Evolutionary conservation across 2,888 invertebrate species (phyloP).

Genomic region (Yponomeuta evonymella): DNA sequence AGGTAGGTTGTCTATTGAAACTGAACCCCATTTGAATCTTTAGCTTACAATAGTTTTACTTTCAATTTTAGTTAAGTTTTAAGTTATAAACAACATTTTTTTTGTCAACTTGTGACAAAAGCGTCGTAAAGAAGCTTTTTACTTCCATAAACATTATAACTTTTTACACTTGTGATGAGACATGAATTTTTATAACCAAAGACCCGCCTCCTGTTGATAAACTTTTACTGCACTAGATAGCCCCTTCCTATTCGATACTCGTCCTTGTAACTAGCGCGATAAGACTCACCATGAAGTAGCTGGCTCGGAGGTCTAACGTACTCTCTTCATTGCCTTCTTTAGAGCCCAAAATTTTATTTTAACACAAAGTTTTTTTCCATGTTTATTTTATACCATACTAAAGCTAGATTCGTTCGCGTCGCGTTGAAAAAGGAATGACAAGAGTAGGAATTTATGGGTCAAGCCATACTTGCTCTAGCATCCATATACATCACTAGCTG

Average conservation of each 20-base stretch:
- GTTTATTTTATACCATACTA: no score
- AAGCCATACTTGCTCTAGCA: no score
- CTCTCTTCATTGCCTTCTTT: neutral
- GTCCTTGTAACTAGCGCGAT: neutral
- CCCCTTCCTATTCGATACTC: neutral
- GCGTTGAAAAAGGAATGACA: no score
- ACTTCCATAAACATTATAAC: neutral
- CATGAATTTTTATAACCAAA: neutral
- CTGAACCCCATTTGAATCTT: no score
- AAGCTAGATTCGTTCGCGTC: no score
- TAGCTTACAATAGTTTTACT: no score
- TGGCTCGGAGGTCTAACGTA: neutral
- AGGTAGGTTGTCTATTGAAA: no score
- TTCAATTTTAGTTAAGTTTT: no score
- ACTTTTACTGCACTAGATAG: neutral
- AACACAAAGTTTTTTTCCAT: no score
- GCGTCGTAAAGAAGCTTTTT: neutral
- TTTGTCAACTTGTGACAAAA: neutral
- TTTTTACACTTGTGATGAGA: neutral
- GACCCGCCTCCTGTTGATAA: neutral
- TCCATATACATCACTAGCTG: no score
- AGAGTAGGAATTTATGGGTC: no score
- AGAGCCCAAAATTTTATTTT: no score
- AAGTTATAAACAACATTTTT: neutral
- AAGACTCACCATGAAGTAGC: slow-evolving; percentile 2